A percentile compares a stretch with the other conserved stretches of the same genome.
phyloP scores from a whole-genome alignment of 2,888 invertebrate species.

The Agonopterix arenella region DNA sequence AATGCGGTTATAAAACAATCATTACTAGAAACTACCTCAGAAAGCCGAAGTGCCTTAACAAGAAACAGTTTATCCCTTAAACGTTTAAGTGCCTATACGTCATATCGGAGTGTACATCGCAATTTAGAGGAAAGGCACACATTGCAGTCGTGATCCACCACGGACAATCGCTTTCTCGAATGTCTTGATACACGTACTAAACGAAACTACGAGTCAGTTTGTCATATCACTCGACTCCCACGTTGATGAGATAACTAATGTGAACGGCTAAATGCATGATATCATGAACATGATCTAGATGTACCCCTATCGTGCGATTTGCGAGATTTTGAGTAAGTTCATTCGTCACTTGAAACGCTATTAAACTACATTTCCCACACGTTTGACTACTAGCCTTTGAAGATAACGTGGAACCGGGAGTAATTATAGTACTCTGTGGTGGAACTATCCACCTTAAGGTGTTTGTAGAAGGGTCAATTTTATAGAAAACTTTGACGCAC shows the following conservation, averaged over 20 bases:
- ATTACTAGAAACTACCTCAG: constrained; percentile 12
- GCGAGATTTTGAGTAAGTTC: too few species aligned
- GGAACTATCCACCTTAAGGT: too few species aligned
- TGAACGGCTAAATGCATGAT: constrained; percentile 8
- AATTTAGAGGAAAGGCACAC: constrained; percentile 40
- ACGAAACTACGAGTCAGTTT: constrained; percentile 24
- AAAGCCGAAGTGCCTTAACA: constrained; percentile 22
- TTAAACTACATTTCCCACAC: too few species aligned
- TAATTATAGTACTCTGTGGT: too few species aligned
- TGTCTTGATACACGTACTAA: constrained; percentile 29
- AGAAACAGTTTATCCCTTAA: constrained; percentile 37
- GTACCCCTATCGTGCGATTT: constrained; percentile 5
- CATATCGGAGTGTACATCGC: constrained; percentile 34
- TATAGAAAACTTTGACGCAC: too few species aligned
- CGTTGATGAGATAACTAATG: constrained; percentile 15
- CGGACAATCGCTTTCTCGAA: constrained; percentile 41
- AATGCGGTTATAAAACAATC: background rate
- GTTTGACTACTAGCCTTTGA: too few species aligned
- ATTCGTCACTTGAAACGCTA: too few species aligned
- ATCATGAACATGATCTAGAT: constrained; percentile 2
- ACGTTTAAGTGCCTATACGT: constrained; percentile 30
- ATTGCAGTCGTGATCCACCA: constrained; percentile 36
- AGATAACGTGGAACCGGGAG: too few species aligned
- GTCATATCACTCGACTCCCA: constrained; percentile 28
- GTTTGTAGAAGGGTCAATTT: too few species aligned